A percentile compares a stretch with the other conserved stretches of the same genome.
Conservation (phyloP, 2,797 vertebrate genomes). For the Scyliorhinus canicula region DNA sequence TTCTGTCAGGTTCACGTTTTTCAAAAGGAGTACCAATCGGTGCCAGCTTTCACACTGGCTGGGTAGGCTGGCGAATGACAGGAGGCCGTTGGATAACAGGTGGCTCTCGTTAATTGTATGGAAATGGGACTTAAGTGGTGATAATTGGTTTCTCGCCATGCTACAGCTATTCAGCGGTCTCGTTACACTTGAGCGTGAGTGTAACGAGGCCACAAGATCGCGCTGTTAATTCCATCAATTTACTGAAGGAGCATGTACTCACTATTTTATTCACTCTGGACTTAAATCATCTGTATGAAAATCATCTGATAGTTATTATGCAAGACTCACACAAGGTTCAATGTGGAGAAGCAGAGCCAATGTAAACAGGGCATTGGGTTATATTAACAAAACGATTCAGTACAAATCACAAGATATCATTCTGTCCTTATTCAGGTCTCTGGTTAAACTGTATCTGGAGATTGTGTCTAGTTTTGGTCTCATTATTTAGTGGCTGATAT, state of each 20-base stretch:
- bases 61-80: too few relatives aligned
- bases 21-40: too few relatives aligned
- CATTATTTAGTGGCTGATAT: not conserved
- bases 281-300: not conserved
- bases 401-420: slow-evolving; percentile 1
- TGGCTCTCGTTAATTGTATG: too few relatives aligned
- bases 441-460: not conserved
- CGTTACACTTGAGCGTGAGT: too few relatives aligned
- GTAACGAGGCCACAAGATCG: too few relatives aligned
- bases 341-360: not conserved
- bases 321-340: not conserved
- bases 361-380: not conserved
- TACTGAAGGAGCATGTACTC: not conserved
- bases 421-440: not conserved
- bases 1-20: too few relatives aligned
- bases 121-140: too few relatives aligned
- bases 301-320: not conserved
- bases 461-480: not conserved
- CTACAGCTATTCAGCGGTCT: too few relatives aligned
- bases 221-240: not conserved
- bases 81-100: too few relatives aligned
- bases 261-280: not conserved
- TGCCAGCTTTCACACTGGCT: too few relatives aligned
- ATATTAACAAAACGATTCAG: slow-evolving; percentile 1
- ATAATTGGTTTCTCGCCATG: too few relatives aligned